Evolutionary conservation across 2,888 invertebrate species (phyloP).

Genomic region (Petrophora chlorosata): DNA sequence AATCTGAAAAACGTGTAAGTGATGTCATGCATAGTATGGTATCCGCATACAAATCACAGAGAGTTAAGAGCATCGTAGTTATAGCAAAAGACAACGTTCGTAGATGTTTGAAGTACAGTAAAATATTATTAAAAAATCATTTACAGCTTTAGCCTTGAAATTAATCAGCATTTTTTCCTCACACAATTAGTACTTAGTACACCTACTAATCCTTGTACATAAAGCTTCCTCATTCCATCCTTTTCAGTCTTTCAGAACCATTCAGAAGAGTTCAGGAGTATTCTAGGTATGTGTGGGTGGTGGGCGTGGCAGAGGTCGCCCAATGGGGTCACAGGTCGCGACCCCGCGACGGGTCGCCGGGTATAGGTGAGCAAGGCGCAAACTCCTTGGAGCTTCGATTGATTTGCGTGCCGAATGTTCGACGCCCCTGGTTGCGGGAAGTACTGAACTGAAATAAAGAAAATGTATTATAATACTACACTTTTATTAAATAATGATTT

Average conservation of each 20-base stretch:
- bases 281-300: slow-evolving; percentile 54
- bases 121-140: not conserved
- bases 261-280: slow-evolving; percentile 26
- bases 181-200: slow-evolving; percentile 28
- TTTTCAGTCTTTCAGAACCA: slow-evolving; percentile 45
- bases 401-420: slow-evolving; percentile 53
- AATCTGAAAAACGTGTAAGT: too few species aligned
- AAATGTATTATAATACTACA: too few species aligned
- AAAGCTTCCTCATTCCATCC: slow-evolving; percentile 48
- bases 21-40: too few species aligned
- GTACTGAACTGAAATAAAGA: not conserved
- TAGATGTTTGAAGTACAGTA: too few species aligned
- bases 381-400: slow-evolving; percentile 55
- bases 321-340: slow-evolving; percentile 81
- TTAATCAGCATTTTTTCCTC: slow-evolving; percentile 5
- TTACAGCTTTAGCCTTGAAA: not conserved
- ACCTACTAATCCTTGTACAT: slow-evolving; percentile 1
- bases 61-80: too few species aligned
- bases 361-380: slow-evolving; percentile 51
- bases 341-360: slow-evolving; percentile 55
- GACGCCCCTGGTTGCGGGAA: slow-evolving; percentile 48
- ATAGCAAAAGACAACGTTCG: too few species aligned
- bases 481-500: too few species aligned
- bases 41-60: too few species aligned
- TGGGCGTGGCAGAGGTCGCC: slow-evolving; percentile 78